Evolutionary conservation across 1,140 invertebrate species (phyloP).

Genomic region (Drosophila parvula): DNA sequence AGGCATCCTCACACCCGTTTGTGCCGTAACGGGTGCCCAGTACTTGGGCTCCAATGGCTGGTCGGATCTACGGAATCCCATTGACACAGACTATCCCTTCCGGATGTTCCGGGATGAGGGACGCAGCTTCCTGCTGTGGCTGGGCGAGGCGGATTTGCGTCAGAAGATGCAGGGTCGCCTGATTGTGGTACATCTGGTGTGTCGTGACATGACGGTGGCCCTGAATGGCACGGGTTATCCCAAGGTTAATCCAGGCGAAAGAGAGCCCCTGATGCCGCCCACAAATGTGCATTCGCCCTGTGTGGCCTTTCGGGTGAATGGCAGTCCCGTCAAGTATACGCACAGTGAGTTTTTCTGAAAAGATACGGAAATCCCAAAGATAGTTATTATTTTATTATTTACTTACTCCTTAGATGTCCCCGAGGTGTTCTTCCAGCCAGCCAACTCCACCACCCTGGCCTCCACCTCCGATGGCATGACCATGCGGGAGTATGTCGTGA

Average conservation of each 20-base stretch:
- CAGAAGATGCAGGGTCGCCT: conserved; percentile 90
- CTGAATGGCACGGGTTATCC: conserved; percentile 81
- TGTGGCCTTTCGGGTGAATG: conserved; percentile 92
- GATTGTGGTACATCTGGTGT: conserved; percentile 91
- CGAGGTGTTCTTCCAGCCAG: conserved; percentile 90
- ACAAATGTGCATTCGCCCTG: conserved; percentile 90
- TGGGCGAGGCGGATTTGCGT: conserved; percentile 89
- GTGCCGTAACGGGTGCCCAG: conserved; percentile 92
- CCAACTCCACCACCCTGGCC: conserved; percentile 86
- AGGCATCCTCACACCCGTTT: conserved; percentile 92
- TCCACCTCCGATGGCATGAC: conserved; percentile 85
- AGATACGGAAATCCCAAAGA: not conserved
- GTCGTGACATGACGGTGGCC: conserved; percentile 88
- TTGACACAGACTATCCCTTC: conserved; percentile 91
- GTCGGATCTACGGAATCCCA: conserved; percentile 89
- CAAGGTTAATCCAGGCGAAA: conserved; percentile 22
- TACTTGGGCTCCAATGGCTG: conserved; percentile 91
- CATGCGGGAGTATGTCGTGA: conserved; percentile 90
- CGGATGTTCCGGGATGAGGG: conserved; percentile 91
- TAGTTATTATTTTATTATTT: not conserved
- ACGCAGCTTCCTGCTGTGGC: conserved; percentile 93
- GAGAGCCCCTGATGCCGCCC: conserved; percentile 66
- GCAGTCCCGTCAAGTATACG: conserved; percentile 88
- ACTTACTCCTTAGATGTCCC: conserved; percentile 86
- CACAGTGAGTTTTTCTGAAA: conserved; percentile 86